These are phyloP conservation scores for Euplagia quadripunctaria DNA, from an alignment of 2,888 invertebrate genomes.

Conservation along the genomic window DNA sequence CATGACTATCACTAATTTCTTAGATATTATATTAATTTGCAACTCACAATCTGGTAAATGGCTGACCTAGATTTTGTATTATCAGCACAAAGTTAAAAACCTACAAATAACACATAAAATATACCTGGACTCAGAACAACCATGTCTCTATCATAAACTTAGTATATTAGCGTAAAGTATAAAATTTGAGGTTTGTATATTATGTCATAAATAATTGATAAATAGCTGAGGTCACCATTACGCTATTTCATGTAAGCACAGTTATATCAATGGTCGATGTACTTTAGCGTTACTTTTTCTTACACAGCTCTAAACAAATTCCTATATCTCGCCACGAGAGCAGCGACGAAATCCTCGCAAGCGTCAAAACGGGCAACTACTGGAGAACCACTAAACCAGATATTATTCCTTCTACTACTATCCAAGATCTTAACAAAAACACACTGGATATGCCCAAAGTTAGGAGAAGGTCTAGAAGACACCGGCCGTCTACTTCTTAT, in stretches of 20 bases:
- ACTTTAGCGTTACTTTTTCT: background rate
- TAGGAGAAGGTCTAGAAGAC: constrained; percentile 67
- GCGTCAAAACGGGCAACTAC: constrained; percentile 76
- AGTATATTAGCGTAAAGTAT: too few species aligned
- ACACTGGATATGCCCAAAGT: constrained; percentile 64
- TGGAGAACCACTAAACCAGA: constrained; percentile 82
- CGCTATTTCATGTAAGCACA: too few species aligned
- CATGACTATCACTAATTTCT: background rate
- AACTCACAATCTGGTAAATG: background rate
- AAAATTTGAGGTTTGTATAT: too few species aligned
- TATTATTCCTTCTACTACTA: constrained; percentile 73
- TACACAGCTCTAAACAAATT: constrained; percentile 54
- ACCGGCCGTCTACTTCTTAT: constrained; percentile 71
- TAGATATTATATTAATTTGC: background rate
- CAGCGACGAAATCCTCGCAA: constrained; percentile 77
- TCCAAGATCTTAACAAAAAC: constrained; percentile 58
- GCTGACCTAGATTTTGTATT: background rate
- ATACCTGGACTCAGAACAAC: too few species aligned
- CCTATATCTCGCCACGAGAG: constrained; percentile 70
- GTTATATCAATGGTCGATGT: background rate
- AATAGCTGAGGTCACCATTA: too few species aligned
- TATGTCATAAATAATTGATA: too few species aligned
- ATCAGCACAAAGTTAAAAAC: background rate
- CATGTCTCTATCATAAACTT: too few species aligned
- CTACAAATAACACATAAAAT: background rate